Conservation (phyloP, 2,113 vertebrate genomes). For the Camelus bactrianus region DNA sequence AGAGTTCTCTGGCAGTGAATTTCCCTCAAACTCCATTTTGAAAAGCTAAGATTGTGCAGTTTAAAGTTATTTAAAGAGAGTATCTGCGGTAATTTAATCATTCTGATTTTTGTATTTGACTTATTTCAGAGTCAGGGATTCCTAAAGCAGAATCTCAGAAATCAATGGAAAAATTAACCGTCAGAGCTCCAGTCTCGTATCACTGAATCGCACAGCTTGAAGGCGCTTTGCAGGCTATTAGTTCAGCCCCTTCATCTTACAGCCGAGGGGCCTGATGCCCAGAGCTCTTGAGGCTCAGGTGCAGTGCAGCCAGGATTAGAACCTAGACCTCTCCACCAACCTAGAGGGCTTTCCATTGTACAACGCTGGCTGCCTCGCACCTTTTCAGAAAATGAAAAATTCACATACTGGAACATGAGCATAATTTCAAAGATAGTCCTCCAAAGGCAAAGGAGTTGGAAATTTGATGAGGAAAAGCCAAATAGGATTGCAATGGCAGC, state of each 20-base stretch:
- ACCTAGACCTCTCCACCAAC: neutral
- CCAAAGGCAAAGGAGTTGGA: neutral
- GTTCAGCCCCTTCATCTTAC: neutral
- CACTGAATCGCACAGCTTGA: neutral
- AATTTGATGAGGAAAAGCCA: neutral
- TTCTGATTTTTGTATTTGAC: neutral
- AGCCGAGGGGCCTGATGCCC: neutral
- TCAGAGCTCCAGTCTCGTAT: neutral
- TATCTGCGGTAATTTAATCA: neutral
- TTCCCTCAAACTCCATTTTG: neutral
- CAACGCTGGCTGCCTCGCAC: neutral
- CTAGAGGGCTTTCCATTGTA: neutral
- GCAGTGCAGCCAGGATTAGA: neutral
- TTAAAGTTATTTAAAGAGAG: neutral
- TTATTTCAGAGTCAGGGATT: constrained; percentile 39
- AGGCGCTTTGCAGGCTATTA: neutral
- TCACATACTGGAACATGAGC: neutral
- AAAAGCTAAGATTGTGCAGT: neutral
- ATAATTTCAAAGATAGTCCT: neutral
- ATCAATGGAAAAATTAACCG: neutral
- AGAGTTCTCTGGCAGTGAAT: neutral
- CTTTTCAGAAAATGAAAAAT: constrained; percentile 45
- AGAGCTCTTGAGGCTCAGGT: neutral
- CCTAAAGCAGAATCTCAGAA: constrained; percentile 35
- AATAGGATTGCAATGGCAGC: neutral